Conservation (phyloP, 2,888 invertebrate species). For the Sycophila texana region DNA sequence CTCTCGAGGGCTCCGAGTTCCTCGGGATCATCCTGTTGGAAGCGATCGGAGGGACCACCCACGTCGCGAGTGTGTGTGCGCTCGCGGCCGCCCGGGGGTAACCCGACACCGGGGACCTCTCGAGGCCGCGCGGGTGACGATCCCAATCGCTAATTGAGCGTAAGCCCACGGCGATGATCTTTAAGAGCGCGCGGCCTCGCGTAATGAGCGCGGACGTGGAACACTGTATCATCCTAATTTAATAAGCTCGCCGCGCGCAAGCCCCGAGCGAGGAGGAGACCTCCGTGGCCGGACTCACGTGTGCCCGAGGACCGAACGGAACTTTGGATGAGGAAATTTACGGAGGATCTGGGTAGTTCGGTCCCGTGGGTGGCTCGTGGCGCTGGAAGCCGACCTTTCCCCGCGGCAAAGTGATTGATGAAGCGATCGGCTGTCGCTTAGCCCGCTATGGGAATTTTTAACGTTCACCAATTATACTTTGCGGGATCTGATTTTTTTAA, state of each 20-base stretch:
- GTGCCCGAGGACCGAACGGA: conserved; percentile 28
- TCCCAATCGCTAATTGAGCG: conserved; percentile 75
- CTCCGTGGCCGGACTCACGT: background rate
- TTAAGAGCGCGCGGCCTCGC: conserved; percentile 60
- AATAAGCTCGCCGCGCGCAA: conserved; percentile 58
- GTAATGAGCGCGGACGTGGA: conserved; percentile 69
- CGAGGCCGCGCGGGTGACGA: conserved; percentile 68
- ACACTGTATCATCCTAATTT: conserved; percentile 68
- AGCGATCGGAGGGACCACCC: conserved; percentile 73
- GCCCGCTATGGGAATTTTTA: too few relatives aligned
- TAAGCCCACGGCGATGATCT: conserved; percentile 67
- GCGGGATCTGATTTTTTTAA: background rate
- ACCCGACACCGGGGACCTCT: conserved; percentile 52
- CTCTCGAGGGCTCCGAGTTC: conserved; percentile 71
- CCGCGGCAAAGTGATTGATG: conserved; percentile 31
- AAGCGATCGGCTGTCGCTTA: background rate
- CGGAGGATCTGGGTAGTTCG: background rate
- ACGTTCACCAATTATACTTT: too few relatives aligned
- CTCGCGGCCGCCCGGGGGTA: conserved; percentile 34
- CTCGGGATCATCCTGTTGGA: conserved; percentile 72
- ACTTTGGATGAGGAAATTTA: conserved; percentile 44
- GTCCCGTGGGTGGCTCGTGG: conserved; percentile 1
- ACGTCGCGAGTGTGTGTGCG: conserved; percentile 67
- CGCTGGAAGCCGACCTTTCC: conserved; percentile 2
- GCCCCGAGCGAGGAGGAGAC: conserved; percentile 2